phyloP scores from a whole-genome alignment of 2,797 vertebrate genomes.

The Erpetoichthys calabaricus region DNA sequence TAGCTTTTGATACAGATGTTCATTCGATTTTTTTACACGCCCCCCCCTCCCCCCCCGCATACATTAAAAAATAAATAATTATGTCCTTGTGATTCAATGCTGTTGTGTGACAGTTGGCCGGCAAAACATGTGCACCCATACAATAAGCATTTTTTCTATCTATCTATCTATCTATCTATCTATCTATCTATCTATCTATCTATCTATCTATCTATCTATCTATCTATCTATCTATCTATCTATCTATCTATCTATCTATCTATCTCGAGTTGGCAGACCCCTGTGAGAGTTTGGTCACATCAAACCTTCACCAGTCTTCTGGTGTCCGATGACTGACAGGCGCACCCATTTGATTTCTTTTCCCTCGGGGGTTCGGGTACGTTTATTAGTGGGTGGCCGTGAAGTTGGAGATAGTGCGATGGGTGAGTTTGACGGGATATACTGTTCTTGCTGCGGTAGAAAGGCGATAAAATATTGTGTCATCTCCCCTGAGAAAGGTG shows the following conservation, averaged over 20 bases:
- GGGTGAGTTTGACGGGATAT: too few species aligned
- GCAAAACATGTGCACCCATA: conserved; percentile 11
- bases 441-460: too few species aligned
- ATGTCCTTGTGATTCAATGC: too few species aligned
- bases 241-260: conserved; percentile 10
- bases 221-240: conserved; percentile 7
- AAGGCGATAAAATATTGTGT: too few species aligned
- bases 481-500: too few species aligned
- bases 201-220: conserved; percentile 4
- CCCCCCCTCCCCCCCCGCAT: too few species aligned
- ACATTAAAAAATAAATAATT: too few species aligned
- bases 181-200: conserved; percentile 38
- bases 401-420: too few species aligned
- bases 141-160: conserved; percentile 8
- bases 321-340: background rate
- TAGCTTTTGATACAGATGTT: too few species aligned
- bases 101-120: too few species aligned
- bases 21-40: too few species aligned
- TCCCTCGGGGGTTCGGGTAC: conserved; percentile 1
- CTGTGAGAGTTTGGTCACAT: too few species aligned
- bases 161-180: conserved; percentile 37
- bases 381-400: background rate
- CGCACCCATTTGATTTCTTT: conserved; percentile 3
- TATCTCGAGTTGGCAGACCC: conserved; percentile 15
- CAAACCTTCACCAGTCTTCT: conserved; percentile 2